These are phyloP conservation scores for Paraplagusia blochii DNA, from an alignment of 2,113 vertebrate species.

Conservation along the genomic window DNA sequence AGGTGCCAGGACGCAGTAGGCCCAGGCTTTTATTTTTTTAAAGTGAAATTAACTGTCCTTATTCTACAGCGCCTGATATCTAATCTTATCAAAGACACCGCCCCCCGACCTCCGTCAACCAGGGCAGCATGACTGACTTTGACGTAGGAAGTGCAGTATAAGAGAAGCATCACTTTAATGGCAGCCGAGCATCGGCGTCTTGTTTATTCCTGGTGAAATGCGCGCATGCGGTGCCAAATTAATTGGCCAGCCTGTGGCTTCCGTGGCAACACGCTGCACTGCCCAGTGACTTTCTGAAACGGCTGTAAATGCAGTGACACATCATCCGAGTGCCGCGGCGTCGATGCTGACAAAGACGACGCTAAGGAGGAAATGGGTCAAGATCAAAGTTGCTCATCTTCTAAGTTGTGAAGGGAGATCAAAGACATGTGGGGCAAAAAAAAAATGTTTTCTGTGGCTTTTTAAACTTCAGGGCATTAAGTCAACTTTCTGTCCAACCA, in stretches of 20 bases:
- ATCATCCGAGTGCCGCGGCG: conserved; percentile 5
- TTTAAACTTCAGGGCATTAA: conserved; percentile 40
- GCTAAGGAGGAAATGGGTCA: conserved; percentile 64
- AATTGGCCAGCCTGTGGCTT: conserved; percentile 53
- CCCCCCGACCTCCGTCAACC: conserved; percentile 29
- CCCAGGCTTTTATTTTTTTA: background rate
- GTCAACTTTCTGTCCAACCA: conserved; percentile 36
- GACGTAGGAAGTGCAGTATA: conserved; percentile 44
- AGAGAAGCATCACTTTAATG: conserved; percentile 44
- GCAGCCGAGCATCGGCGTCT: conserved; percentile 37
- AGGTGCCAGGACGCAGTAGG: background rate
- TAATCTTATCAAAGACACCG: conserved; percentile 31
- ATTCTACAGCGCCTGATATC: background rate
- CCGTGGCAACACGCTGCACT: conserved; percentile 41
- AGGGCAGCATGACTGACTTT: conserved; percentile 23
- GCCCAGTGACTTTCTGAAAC: conserved; percentile 60
- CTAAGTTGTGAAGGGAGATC: conserved; percentile 43
- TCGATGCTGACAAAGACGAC: conserved; percentile 42
- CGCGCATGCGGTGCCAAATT: conserved; percentile 34
- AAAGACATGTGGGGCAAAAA: conserved; percentile 42
- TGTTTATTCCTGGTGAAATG: conserved; percentile 64
- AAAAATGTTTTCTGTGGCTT: conserved; percentile 23
- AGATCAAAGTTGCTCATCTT: conserved; percentile 63
- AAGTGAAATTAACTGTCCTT: background rate
- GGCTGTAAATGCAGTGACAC: conserved; percentile 54